Percentiles rank a stretch among this genome's conserved stretches.
These are phyloP conservation scores for Eueremaeus valkanovi DNA, from an alignment of 2,888 invertebrate species.

Conservation along the genomic window DNA sequence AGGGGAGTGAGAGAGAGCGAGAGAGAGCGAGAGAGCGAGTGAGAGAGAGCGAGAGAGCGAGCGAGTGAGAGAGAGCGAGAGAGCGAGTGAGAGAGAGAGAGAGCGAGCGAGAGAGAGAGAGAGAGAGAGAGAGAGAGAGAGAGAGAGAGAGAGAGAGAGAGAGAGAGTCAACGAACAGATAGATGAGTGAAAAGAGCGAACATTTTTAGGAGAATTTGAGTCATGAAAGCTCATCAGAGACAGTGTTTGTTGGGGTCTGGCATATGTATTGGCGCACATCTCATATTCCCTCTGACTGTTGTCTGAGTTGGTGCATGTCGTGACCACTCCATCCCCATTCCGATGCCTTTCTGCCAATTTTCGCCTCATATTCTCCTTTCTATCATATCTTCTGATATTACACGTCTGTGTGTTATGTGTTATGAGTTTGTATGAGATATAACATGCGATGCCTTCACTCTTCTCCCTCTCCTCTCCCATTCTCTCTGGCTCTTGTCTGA, in stretches of 20 bases:
- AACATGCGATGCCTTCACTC: slow-evolving; percentile 18
- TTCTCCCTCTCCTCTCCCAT: neutral
- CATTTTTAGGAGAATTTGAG: neutral
- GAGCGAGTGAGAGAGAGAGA: neutral
- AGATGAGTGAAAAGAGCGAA: neutral
- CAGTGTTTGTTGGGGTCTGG: neutral
- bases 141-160: neutral
- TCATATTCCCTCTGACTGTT: slow-evolving; percentile 15
- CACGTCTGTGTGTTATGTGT: slow-evolving; percentile 2
- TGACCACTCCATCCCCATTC: slow-evolving; percentile 14
- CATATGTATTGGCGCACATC: neutral
- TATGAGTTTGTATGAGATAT: neutral
- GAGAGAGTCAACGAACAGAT: neutral
- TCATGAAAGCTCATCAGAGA: slow-evolving; percentile 11
- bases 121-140: neutral
- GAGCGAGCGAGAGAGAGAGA: neutral
- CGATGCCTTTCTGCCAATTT: slow-evolving; percentile 21
- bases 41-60: too few species aligned
- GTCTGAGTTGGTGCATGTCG: neutral
- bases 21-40: too few species aligned
- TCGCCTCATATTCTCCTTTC: neutral
- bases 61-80: neutral
- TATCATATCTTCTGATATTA: slow-evolving; percentile 20
- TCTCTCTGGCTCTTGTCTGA: slow-evolving; percentile 11
- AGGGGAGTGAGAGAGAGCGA: too few species aligned